Evolutionary conservation across 2,888 invertebrate species (phyloP).

Genomic region (Noctua janthina): DNA sequence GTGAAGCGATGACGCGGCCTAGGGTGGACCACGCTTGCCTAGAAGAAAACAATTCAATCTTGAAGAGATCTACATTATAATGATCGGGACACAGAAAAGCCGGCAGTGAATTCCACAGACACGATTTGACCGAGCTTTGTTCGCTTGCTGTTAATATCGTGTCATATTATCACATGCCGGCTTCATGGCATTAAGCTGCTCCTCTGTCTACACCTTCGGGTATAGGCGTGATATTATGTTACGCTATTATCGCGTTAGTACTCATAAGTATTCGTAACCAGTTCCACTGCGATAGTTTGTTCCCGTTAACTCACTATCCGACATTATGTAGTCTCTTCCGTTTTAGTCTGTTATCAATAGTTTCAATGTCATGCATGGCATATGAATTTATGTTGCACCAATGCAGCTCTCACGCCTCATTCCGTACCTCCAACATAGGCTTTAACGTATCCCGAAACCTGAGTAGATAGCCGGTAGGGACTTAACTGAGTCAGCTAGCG

Average conservation of each 20-base stretch:
- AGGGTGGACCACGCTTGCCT: too few species aligned
- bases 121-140: not conserved
- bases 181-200: not conserved
- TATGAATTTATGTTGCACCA: conserved; percentile 14
- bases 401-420: too few species aligned
- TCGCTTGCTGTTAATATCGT: not conserved
- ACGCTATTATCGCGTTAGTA: not conserved
- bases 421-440: too few species aligned
- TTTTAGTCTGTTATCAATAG: conserved; percentile 38
- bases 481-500: too few species aligned
- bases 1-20: too few species aligned
- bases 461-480: too few species aligned
- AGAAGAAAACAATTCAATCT: too few species aligned
- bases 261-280: not conserved
- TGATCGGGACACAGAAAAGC: too few species aligned
- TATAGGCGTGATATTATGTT: not conserved
- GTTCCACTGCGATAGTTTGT: conserved; percentile 20
- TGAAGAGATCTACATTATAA: too few species aligned
- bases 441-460: too few species aligned
- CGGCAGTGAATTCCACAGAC: too few species aligned
- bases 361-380: conserved; percentile 45
- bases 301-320: conserved; percentile 32
- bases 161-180: not conserved
- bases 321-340: conserved; percentile 49
- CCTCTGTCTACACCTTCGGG: not conserved